Percentiles rank a stretch among this genome's conserved stretches.
Evolutionary conservation across 2,888 invertebrate species (phyloP).

Genomic region (Dasypogon diadema): DNA sequence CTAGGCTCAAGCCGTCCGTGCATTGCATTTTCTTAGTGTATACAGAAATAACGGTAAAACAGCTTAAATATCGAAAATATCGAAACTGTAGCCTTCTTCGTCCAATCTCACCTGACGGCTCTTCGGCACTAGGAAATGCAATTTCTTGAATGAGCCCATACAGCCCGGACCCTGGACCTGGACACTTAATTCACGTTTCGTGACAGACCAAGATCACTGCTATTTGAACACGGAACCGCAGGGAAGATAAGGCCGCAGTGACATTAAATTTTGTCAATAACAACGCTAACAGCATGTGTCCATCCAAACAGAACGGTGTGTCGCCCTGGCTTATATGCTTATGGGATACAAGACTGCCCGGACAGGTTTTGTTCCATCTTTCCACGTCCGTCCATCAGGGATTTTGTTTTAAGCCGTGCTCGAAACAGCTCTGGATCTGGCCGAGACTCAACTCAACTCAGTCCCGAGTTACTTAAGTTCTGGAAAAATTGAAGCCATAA

Average conservation of each 20-base stretch:
- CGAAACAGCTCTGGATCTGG: neutral
- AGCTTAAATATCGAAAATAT: constrained; percentile 16
- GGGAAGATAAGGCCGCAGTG: constrained; percentile 37
- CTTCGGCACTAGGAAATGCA: constrained; percentile 8
- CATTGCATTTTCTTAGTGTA: neutral
- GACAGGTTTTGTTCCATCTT: constrained; percentile 22
- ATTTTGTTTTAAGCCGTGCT: constrained; percentile 32
- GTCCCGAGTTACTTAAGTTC: constrained; percentile 24
- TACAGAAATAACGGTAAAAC: constrained; percentile 32
- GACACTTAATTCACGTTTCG: constrained; percentile 48
- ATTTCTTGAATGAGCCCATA: neutral
- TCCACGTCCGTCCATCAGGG: constrained; percentile 24
- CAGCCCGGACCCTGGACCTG: too few species aligned
- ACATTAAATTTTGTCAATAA: constrained; percentile 49
- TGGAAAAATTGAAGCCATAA: constrained; percentile 47
- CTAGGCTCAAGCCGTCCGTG: neutral
- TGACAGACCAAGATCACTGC: constrained; percentile 44
- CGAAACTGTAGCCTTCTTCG: constrained; percentile 14
- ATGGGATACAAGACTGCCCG: constrained; percentile 20
- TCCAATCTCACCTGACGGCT: constrained; percentile 11
- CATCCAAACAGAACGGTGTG: neutral
- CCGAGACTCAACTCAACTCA: neutral
- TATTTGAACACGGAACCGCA: constrained; percentile 34
- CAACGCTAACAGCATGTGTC: constrained; percentile 41
- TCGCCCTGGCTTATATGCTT: constrained; percentile 19